Conservation (phyloP, 2,113 vertebrate species). For the Gracilinanus agilis region DNA sequence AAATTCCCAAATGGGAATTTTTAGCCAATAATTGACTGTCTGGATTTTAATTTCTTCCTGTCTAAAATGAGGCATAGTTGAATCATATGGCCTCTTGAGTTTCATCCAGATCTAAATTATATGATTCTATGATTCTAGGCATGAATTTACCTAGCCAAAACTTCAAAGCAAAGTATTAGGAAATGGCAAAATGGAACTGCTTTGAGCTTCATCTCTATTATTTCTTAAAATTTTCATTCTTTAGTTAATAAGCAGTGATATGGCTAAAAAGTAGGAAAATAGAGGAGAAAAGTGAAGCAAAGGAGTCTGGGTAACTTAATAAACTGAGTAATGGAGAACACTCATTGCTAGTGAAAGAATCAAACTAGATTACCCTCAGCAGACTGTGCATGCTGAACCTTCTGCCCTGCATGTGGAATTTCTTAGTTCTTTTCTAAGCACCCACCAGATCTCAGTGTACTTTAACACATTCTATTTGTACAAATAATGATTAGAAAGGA, state of each 20-base stretch:
- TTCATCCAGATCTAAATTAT: not conserved
- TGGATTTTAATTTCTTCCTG: not conserved
- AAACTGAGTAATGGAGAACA: conserved; percentile 15
- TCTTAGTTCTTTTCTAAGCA: conserved; percentile 17
- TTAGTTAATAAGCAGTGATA: conserved; percentile 18
- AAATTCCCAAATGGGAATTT: not conserved
- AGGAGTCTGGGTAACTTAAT: not conserved
- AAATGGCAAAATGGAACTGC: not conserved
- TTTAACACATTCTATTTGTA: not conserved
- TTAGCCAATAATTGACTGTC: not conserved
- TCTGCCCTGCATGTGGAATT: not conserved
- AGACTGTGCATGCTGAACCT: not conserved
- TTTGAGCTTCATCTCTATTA: not conserved
- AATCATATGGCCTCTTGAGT: too few relatives aligned
- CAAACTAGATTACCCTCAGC: not conserved
- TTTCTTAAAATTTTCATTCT: not conserved
- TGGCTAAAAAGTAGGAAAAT: conserved; percentile 3
- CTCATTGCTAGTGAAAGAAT: not conserved
- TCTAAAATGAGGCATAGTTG: not conserved
- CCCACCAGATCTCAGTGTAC: not conserved
- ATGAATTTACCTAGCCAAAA: not conserved
- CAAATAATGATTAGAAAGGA: not conserved
- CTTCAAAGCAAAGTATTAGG: not conserved
- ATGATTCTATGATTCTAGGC: not conserved
- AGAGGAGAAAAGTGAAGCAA: not conserved